Percentiles rank a stretch among this genome's conserved stretches.
These are phyloP conservation scores for Cheilosia vulpina DNA, from an alignment of 2,888 invertebrate species.

Conservation along the genomic window DNA sequence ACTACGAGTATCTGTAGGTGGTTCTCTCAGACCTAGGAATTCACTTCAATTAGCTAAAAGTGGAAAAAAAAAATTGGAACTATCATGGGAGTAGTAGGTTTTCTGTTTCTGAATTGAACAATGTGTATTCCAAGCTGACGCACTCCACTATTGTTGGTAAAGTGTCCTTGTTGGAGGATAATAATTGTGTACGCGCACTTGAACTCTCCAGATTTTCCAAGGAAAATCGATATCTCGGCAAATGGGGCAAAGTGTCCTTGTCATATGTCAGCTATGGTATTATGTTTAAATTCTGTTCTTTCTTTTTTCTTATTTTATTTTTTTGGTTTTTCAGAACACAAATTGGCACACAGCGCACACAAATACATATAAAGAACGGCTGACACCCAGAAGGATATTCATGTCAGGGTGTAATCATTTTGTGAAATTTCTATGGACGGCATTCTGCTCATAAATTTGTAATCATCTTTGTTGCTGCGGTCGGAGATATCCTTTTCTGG, in stretches of 20 bases:
- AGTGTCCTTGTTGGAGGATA: slow-evolving; percentile 41
- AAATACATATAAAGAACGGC: not conserved
- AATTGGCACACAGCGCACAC: slow-evolving; percentile 22
- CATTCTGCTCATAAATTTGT: slow-evolving; percentile 43
- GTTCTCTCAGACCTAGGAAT: slow-evolving; percentile 32
- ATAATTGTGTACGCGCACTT: slow-evolving; percentile 46
- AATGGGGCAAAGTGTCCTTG: slow-evolving; percentile 30
- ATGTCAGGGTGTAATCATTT: slow-evolving; percentile 35
- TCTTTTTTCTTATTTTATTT: not conserved
- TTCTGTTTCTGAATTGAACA: not conserved
- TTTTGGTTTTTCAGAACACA: not conserved
- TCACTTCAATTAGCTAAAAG: slow-evolving; percentile 62
- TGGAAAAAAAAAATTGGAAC: slow-evolving; percentile 33
- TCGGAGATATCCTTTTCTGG: slow-evolving; percentile 11
- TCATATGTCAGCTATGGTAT: slow-evolving; percentile 8
- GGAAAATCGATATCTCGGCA: slow-evolving; percentile 48
- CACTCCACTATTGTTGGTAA: slow-evolving; percentile 23
- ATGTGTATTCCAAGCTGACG: slow-evolving; percentile 27
- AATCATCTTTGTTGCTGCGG: slow-evolving; percentile 40
- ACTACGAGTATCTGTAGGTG: slow-evolving; percentile 1
- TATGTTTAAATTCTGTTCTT: slow-evolving; percentile 22
- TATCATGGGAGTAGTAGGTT: slow-evolving; percentile 24
- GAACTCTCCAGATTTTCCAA: slow-evolving; percentile 45
- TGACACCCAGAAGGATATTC: slow-evolving; percentile 23
- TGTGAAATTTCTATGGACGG: slow-evolving; percentile 29